Evolutionary conservation across 2,888 invertebrate species (phyloP).

Genomic region (Xestoiulus laeticollis): DNA sequence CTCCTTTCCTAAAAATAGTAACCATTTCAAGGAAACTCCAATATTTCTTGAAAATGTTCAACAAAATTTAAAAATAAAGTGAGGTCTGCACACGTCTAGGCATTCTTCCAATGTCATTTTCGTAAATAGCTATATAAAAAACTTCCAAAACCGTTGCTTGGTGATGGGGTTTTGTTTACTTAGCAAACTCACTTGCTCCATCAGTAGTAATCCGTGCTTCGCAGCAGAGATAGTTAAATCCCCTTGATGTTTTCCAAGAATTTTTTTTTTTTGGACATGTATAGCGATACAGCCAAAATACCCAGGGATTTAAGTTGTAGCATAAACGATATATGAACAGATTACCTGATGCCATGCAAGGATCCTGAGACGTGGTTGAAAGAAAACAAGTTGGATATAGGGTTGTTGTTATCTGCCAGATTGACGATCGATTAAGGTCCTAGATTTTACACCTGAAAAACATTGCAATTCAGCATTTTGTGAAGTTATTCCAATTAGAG

Average conservation of each 20-base stretch:
- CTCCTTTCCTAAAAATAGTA: background rate
- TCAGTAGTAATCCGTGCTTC: background rate
- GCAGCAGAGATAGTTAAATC: background rate
- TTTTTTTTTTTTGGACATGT: background rate
- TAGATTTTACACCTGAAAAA: background rate
- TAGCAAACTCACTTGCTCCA: background rate
- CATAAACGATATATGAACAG: background rate
- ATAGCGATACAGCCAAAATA: too few species aligned
- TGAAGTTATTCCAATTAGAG: too few species aligned
- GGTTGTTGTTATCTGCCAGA: too few species aligned
- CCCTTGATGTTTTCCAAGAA: background rate
- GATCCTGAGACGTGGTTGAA: background rate
- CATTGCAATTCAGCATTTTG: too few species aligned
- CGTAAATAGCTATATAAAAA: background rate
- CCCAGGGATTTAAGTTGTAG: background rate
- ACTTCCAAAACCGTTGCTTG: background rate
- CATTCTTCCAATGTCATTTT: background rate
- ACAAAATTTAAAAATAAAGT: background rate
- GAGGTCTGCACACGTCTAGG: conserved; percentile 18
- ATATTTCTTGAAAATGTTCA: background rate
- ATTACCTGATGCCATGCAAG: background rate
- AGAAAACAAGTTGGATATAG: background rate
- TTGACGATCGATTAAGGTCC: background rate
- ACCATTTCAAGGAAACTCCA: conserved; percentile 5
- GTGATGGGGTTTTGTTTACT: background rate